These are phyloP conservation scores for Drosophila buzzatii DNA, from an alignment of 2,888 invertebrate species.

Conservation along the genomic window DNA sequence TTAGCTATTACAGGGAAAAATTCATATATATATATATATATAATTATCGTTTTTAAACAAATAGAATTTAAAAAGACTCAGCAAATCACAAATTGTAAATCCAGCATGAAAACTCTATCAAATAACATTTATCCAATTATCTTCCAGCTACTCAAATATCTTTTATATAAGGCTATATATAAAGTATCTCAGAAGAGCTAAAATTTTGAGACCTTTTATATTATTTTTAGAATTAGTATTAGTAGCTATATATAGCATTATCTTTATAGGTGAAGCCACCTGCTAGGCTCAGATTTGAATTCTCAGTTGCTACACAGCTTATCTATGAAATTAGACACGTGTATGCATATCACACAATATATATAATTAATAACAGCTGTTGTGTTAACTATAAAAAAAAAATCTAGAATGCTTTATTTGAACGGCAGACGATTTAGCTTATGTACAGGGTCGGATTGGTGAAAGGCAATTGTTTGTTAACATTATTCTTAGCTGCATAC, in stretches of 20 bases:
- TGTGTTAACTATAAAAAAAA: slow-evolving; percentile 15
- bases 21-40: background rate
- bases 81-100: background rate
- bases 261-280: background rate
- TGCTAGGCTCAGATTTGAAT: background rate
- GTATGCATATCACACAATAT: background rate
- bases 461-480: slow-evolving; percentile 46
- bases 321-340: background rate
- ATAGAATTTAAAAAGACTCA: background rate
- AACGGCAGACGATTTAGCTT: slow-evolving; percentile 53
- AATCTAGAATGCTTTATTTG: slow-evolving; percentile 39
- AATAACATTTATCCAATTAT: background rate
- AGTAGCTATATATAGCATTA: background rate
- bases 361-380: background rate
- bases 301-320: background rate
- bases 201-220: background rate
- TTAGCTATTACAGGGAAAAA: no score
- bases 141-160: background rate
- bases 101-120: background rate
- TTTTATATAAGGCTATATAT: background rate
- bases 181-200: background rate
- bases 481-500: slow-evolving; percentile 26
- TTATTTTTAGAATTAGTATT: background rate
- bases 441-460: slow-evolving; percentile 26
- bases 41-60: background rate